Conservation (phyloP, 1,140 invertebrate species). For the silkworm (Bombyx mori) region DNA sequence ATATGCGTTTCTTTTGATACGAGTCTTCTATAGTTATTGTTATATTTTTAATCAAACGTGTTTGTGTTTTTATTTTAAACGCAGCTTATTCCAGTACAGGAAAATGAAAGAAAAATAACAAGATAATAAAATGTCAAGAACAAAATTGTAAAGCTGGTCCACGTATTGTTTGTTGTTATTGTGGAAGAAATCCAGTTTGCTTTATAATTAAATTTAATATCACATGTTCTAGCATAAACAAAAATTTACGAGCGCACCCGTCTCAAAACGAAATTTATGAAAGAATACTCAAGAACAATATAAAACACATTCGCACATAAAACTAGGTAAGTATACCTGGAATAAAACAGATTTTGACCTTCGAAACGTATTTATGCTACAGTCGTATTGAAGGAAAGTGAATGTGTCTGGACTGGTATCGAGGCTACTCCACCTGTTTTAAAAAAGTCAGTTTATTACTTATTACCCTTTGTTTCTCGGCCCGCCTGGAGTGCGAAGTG, state of each 20-base stretch:
- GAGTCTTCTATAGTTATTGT: neutral
- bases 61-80: neutral
- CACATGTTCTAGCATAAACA: conserved; percentile 54
- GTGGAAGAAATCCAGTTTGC: conserved; percentile 26
- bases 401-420: conserved; percentile 29
- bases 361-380: conserved; percentile 41
- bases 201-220: conserved; percentile 51
- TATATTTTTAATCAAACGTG: neutral
- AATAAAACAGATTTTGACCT: conserved; percentile 43
- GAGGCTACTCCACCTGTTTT: conserved; percentile 48
- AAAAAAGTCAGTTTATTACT: conserved; percentile 49
- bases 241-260: conserved; percentile 45
- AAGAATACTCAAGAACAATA: conserved; percentile 49
- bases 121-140: neutral
- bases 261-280: conserved; percentile 57
- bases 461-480: conserved; percentile 55
- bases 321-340: conserved; percentile 42
- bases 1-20: no score
- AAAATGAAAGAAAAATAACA: neutral
- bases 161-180: conserved; percentile 1
- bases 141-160: neutral
- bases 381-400: conserved; percentile 40
- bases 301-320: conserved; percentile 41
- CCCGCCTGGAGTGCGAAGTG: conserved; percentile 20
- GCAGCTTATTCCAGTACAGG: neutral